A percentile compares a stretch with the other conserved stretches of the same genome.
Conservation (phyloP, 2,797 vertebrate species). For the Channallabes apus region DNA sequence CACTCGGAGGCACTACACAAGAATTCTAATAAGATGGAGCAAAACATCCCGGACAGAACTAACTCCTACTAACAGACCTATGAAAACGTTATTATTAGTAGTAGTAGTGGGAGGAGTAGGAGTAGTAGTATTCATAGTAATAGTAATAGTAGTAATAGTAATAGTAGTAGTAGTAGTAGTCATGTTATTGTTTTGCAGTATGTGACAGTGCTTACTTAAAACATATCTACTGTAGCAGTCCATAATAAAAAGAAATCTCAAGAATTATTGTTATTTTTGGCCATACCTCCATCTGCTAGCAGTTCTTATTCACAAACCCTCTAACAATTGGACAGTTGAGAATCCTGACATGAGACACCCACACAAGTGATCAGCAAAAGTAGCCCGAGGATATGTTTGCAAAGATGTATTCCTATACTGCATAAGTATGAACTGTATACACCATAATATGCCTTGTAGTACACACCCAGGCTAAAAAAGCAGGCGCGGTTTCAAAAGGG, state of each 20-base stretch:
- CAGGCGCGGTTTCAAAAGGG: too few relatives aligned
- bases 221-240: not conserved
- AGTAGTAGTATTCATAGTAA: not conserved
- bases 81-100: not conserved
- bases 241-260: not conserved
- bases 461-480: too few relatives aligned
- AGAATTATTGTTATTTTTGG: not conserved
- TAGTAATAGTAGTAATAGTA: not conserved
- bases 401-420: not conserved
- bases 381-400: not conserved
- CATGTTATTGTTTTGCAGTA: not conserved
- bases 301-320: constrained; percentile 1
- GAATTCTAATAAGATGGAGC: not conserved
- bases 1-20: too few relatives aligned
- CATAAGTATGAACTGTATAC: not conserved
- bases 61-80: not conserved
- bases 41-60: not conserved
- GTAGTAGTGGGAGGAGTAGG: too few relatives aligned
- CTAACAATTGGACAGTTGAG: not conserved
- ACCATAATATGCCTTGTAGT: not conserved
- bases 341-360: constrained; percentile 21
- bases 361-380: constrained; percentile 8
- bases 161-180: not conserved
- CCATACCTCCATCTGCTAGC: not conserved
- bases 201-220: not conserved